Conservation (phyloP, 2,888 invertebrate species). For the Sminthurides aquaticus region DNA sequence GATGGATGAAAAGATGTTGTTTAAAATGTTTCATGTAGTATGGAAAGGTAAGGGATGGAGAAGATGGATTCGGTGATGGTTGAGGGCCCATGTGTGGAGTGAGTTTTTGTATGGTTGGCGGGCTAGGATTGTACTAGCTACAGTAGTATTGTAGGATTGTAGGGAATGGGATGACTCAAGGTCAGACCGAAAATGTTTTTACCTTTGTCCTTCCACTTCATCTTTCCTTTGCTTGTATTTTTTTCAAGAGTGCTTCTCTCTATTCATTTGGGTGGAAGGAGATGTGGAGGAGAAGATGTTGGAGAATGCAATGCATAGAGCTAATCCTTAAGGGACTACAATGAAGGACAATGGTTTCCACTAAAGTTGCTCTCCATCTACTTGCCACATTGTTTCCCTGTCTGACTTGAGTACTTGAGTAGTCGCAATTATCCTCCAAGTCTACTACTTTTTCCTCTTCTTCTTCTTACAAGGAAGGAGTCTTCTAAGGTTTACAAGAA, state of each 20-base stretch:
- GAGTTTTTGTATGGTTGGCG: too few species aligned
- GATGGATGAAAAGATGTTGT: too few species aligned
- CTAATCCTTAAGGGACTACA: constrained; percentile 14
- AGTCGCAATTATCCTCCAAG: background rate
- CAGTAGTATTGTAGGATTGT: too few species aligned
- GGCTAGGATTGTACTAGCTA: too few species aligned
- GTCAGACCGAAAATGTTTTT: constrained; percentile 24
- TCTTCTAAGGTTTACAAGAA: too few species aligned
- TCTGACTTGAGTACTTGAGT: constrained; percentile 1
- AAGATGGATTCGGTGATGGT: too few species aligned
- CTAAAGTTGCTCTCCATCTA: constrained; percentile 26
- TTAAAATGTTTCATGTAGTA: too few species aligned
- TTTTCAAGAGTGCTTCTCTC: background rate
- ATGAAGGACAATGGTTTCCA: constrained; percentile 26
- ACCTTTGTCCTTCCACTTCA: background rate
- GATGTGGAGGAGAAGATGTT: background rate
- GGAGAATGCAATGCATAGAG: constrained; percentile 15
- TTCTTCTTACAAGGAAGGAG: background rate
- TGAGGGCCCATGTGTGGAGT: too few species aligned
- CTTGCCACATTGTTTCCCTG: constrained; percentile 4
- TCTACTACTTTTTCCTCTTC: too few species aligned
- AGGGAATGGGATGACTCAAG: too few species aligned
- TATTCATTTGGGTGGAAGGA: background rate
- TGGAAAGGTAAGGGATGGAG: too few species aligned
- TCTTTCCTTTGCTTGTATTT: background rate